Evolutionary conservation across 2,888 invertebrate species (phyloP).

Genomic region (Sinotaia quadrata): DNA sequence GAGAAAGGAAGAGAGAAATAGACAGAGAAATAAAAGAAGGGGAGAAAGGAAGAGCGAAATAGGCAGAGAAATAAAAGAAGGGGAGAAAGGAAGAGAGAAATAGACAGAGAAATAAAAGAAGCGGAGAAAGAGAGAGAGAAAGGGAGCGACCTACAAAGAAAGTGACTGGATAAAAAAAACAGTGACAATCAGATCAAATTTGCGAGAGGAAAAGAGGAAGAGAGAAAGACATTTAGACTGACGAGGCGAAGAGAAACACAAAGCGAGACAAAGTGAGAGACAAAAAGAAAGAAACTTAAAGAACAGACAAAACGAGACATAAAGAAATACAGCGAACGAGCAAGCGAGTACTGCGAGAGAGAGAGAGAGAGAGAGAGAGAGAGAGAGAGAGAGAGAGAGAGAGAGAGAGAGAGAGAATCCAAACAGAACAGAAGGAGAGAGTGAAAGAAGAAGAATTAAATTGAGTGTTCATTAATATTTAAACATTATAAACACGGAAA

Average conservation of each 20-base stretch:
- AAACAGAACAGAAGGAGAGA: too few relatives aligned
- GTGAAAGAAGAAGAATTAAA: too few relatives aligned
- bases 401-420: slow-evolving; percentile 8
- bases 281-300: too few relatives aligned
- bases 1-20: background rate
- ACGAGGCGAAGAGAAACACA: too few relatives aligned
- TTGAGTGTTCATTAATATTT: too few relatives aligned
- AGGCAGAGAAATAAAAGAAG: background rate
- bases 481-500: too few relatives aligned
- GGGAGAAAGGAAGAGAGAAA: background rate
- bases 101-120: background rate
- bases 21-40: background rate
- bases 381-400: slow-evolving; percentile 6
- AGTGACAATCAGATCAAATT: background rate
- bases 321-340: too few relatives aligned
- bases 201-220: background rate
- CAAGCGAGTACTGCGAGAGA: too few relatives aligned
- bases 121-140: background rate
- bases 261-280: too few relatives aligned
- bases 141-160: background rate
- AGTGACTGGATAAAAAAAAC: background rate
- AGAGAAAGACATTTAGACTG: too few relatives aligned
- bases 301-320: too few relatives aligned
- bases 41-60: background rate
- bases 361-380: too few relatives aligned